phyloP scores from a whole-genome alignment of 2,888 invertebrate genomes.

The Podotricha telesiphe region DNA sequence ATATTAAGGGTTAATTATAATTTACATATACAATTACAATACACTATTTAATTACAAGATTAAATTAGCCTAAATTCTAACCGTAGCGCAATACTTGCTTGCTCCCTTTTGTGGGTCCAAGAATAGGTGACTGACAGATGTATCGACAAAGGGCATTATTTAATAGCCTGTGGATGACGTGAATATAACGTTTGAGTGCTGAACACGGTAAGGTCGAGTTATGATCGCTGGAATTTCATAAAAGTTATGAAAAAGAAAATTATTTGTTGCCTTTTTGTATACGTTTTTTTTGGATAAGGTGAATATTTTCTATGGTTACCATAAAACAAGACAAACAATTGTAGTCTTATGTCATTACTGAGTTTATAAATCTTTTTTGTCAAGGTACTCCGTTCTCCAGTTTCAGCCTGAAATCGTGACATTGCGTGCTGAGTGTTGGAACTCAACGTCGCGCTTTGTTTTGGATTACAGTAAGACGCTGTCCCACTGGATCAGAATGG shows the following conservation, averaged over 20 bases:
- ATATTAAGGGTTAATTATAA: neutral
- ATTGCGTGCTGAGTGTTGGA: no score
- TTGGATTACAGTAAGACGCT: no score
- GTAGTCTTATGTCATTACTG: no score
- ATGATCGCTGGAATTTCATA: constrained; percentile 7
- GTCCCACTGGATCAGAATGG: no score
- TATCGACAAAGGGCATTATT: constrained; percentile 40
- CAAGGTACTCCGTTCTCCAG: no score
- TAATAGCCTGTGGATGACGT: constrained; percentile 29
- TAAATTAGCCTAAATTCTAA: constrained; percentile 16
- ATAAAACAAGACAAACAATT: no score
- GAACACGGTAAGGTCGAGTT: neutral
- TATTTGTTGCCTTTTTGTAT: constrained; percentile 1
- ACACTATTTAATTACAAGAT: neutral
- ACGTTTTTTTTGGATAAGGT: neutral
- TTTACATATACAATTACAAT: neutral
- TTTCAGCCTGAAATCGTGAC: no score
- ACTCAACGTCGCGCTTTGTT: no score
- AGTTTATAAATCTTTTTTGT: no score
- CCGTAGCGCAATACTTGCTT: constrained; percentile 43
- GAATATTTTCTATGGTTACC: no score
- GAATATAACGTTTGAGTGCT: neutral
- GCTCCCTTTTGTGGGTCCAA: constrained; percentile 43
- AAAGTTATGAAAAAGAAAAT: constrained; percentile 1
- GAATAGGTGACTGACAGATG: constrained; percentile 34